Evolutionary conservation across 1,140 invertebrate genomes (phyloP).

Genomic region (Latrodectus geometricus): DNA sequence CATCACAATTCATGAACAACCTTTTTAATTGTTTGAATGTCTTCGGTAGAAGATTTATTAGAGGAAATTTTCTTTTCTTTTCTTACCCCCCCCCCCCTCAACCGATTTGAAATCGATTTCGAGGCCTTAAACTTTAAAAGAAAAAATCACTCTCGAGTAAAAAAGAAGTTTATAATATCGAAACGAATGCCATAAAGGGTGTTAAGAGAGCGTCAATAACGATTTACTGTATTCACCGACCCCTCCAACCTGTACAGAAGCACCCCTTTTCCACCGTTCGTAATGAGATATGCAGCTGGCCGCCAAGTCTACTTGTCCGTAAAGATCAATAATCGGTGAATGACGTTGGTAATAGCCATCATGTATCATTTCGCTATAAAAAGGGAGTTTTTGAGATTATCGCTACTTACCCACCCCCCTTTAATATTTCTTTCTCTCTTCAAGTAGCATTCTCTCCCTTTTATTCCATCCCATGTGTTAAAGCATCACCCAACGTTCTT

Average conservation of each 20-base stretch:
- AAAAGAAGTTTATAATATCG: slow-evolving; percentile 44
- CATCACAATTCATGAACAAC: too few relatives aligned
- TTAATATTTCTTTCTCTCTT: slow-evolving; percentile 59
- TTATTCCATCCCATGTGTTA: slow-evolving; percentile 56
- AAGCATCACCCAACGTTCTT: slow-evolving; percentile 33
- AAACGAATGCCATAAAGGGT: slow-evolving; percentile 56
- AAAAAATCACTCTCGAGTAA: slow-evolving; percentile 12
- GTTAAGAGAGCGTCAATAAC: slow-evolving; percentile 50
- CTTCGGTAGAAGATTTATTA: too few relatives aligned
- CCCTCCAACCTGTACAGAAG: neutral
- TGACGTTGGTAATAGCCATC: slow-evolving; percentile 58
- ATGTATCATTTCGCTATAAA: slow-evolving; percentile 61
- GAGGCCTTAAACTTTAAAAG: slow-evolving; percentile 11
- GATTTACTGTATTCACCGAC: slow-evolving; percentile 35
- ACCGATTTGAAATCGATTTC: neutral
- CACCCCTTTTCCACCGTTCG: slow-evolving; percentile 8
- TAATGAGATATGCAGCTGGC: slow-evolving; percentile 61
- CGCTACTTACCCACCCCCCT: slow-evolving; percentile 48
- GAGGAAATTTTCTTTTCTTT: too few relatives aligned
- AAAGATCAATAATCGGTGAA: slow-evolving; percentile 61
- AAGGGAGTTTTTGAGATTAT: slow-evolving; percentile 61
- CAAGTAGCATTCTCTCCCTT: slow-evolving; percentile 40
- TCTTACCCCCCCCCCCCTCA: neutral
- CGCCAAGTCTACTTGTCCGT: slow-evolving; percentile 58
- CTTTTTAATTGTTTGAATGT: too few relatives aligned